Conservation (phyloP, 2,797 vertebrate genomes). For the Pteronotus mesoamericanus region DNA sequence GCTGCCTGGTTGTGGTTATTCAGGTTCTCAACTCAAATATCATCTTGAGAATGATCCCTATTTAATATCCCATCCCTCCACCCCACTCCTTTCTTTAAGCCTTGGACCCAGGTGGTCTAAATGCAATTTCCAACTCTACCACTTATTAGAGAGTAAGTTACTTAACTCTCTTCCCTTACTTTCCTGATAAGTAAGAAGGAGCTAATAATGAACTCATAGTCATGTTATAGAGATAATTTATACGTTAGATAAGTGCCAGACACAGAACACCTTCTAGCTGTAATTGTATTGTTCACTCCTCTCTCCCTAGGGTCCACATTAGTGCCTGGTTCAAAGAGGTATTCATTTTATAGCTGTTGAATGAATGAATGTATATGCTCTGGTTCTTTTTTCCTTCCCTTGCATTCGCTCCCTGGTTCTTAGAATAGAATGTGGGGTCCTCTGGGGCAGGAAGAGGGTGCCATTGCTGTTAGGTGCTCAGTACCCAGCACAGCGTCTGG, state of each 20-base stretch:
- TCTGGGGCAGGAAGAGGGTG: background rate
- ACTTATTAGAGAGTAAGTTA: background rate
- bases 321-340: background rate
- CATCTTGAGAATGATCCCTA: background rate
- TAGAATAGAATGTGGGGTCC: background rate
- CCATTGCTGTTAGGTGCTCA: background rate
- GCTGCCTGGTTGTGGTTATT: background rate
- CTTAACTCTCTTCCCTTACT: background rate
- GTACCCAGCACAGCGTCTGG: background rate
- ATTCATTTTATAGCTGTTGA: background rate
- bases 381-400: background rate
- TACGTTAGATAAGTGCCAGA: background rate
- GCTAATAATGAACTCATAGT: background rate
- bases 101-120: background rate
- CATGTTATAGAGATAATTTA: background rate
- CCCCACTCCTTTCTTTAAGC: background rate
- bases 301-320: background rate
- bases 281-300: background rate
- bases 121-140: background rate
- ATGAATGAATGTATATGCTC: background rate
- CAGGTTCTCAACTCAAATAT: background rate
- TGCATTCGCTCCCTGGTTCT: background rate
- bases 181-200: background rate
- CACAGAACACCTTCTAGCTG: background rate
- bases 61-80: background rate